Evolutionary conservation across 2,888 invertebrate genomes (phyloP).

Genomic region (Coleophora flavipennella): DNA sequence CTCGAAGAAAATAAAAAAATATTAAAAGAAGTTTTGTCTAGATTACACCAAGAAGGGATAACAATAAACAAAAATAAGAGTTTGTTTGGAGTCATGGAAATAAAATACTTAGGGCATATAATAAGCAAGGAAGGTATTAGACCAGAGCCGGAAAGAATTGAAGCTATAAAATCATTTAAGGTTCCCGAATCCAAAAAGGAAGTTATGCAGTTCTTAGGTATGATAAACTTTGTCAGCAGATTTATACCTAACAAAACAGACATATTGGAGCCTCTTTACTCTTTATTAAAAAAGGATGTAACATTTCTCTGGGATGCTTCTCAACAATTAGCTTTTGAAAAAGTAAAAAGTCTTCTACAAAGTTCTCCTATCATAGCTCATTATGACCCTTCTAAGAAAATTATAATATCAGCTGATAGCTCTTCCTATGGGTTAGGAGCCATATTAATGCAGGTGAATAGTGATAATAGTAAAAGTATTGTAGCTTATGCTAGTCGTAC

Average conservation of each 20-base stretch:
- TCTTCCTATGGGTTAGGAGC: conserved; percentile 8
- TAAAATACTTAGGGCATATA: conserved; percentile 9
- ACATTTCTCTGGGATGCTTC: no score
- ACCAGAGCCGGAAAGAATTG: neutral
- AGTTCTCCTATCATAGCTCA: neutral
- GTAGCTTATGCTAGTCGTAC: conserved; percentile 5
- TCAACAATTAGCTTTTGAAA: no score
- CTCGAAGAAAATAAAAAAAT: conserved; percentile 4
- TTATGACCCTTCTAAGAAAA: no score
- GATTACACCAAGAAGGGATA: conserved; percentile 4
- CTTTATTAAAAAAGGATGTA: no score
- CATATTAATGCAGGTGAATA: conserved; percentile 5
- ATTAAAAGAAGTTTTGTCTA: conserved; percentile 5
- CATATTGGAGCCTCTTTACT: no score
- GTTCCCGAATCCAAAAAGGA: neutral
- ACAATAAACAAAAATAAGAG: conserved; percentile 11
- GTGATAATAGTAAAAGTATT: neutral
- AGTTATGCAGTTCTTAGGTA: neutral
- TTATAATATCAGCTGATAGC: neutral
- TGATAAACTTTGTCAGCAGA: neutral
- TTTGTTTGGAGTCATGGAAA: neutral
- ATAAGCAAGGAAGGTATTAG: conserved; percentile 1
- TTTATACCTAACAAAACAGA: no score
- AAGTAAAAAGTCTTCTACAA: no score
- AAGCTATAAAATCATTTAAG: neutral